These are phyloP conservation scores for Mimachlamys varia DNA, from an alignment of 2,888 invertebrate species.

Conservation along the genomic window DNA sequence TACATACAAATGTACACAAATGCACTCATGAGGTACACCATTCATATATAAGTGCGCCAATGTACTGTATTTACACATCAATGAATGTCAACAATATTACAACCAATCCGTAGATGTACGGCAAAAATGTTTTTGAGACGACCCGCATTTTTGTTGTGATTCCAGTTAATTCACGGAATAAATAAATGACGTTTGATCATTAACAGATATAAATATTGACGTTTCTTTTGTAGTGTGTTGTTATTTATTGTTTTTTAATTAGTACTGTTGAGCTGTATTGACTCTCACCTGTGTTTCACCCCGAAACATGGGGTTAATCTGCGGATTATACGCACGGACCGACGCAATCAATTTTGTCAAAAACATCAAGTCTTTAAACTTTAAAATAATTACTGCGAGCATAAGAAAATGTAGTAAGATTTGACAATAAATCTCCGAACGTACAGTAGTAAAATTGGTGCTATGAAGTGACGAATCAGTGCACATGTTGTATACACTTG, in stretches of 20 bases:
- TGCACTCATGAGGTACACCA: too few species aligned
- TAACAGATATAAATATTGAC: neutral
- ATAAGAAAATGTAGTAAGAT: too few species aligned
- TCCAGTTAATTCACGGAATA: neutral
- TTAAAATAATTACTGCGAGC: too few species aligned
- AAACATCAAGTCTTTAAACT: neutral
- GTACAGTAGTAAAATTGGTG: too few species aligned
- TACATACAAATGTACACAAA: too few species aligned
- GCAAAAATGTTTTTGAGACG: conserved; percentile 18
- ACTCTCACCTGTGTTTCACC: neutral
- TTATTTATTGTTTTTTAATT: conserved; percentile 32
- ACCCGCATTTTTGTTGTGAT: neutral
- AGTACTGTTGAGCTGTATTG: neutral
- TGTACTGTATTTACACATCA: too few species aligned
- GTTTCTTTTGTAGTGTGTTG: neutral
- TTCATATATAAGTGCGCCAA: too few species aligned
- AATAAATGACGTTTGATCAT: neutral
- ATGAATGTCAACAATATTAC: too few species aligned
- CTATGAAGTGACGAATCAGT: too few species aligned
- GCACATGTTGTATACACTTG: too few species aligned
- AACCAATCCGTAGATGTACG: too few species aligned
- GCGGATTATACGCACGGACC: neutral
- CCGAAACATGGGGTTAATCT: neutral
- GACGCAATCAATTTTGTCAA: neutral
- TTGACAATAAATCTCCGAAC: too few species aligned